phyloP scores from a whole-genome alignment of 2,797 vertebrate genomes.

The Atherinosoma microstoma region DNA sequence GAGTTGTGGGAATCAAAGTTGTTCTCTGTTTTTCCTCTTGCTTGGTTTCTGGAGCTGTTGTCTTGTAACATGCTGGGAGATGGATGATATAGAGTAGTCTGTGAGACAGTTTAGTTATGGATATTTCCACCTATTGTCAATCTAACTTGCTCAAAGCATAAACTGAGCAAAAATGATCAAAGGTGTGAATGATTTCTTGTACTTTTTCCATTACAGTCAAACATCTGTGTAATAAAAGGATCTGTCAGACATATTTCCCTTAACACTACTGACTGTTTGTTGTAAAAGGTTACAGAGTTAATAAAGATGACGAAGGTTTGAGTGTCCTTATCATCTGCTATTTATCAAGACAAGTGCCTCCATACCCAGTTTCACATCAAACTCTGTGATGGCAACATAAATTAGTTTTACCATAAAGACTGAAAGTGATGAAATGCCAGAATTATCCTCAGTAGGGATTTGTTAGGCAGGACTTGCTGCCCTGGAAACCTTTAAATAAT shows the following conservation, averaged over 20 bases:
- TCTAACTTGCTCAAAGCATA: conserved; percentile 2
- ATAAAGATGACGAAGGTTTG: background rate
- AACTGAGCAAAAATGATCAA: background rate
- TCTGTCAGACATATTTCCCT: background rate
- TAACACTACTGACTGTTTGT: background rate
- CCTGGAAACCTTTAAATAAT: background rate
- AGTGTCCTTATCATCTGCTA: background rate
- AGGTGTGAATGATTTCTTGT: background rate
- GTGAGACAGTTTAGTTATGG: background rate
- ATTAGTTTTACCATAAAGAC: background rate
- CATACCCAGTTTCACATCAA: background rate
- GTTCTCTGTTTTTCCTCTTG: conserved; percentile 12
- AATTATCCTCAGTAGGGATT: background rate
- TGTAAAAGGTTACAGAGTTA: background rate
- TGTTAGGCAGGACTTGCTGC: background rate
- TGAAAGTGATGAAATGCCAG: background rate
- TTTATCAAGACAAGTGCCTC: background rate
- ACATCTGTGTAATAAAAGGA: conserved; percentile 3
- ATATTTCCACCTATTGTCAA: background rate
- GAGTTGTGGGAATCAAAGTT: conserved; percentile 54
- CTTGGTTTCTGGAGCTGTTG: conserved; percentile 23
- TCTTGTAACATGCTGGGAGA: conserved; percentile 28
- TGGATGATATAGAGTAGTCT: conserved; percentile 18
- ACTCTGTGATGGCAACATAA: background rate
- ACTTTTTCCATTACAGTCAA: background rate